Evolutionary conservation across 2,797 vertebrate species (phyloP), one percentile per base, ranked within the genome.

Genomic region (Myotis myotis): DNA sequence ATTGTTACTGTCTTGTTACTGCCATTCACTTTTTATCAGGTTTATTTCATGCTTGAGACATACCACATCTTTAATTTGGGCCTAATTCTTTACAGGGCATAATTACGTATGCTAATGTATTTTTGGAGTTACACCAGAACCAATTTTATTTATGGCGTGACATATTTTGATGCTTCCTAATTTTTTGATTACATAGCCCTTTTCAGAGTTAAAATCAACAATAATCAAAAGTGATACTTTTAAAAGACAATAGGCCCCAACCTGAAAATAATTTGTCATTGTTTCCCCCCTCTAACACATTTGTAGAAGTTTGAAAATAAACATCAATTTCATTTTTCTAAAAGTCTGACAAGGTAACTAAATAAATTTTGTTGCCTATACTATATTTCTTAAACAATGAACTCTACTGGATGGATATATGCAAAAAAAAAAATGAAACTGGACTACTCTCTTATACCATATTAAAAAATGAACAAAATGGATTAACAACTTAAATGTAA

Each of bases 151-250:
- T 55, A 57, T 30, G 6, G 22, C 57, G 75, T 71, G 89, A 74
- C 5, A 41, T 38, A 44, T 83, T 88, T 66, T 60, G 17, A 51
- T 83, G 10, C 8, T 71, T 74, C 15, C 0, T 30, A 93, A 33
- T 94, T 49, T 88, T 79, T 85, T 23, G n/a, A 30, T 90, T 75
- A 33, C 5, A 33, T 16, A 90, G 3, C 44, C 44, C n/a, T 95
- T 91, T 94, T 83, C 47, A 87, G 91, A 92, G 33, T 89, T 95
- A 87, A 83, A 47, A 70, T 47, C 16, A 82, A 75, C 53, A 95
- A 90, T 87, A 72, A 88, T 55, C 8, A 90, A 93, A 93, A 82
- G 23, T 68, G 10, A 25, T 76, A 3, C 41, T 89, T 79, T 79
- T 92, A 87, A 96, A 70, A 88, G 9, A 80, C 2, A 57, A 91